These are phyloP conservation scores for Labeo catla DNA, from an alignment of 2,113 vertebrate genomes.

Conservation along the genomic window DNA sequence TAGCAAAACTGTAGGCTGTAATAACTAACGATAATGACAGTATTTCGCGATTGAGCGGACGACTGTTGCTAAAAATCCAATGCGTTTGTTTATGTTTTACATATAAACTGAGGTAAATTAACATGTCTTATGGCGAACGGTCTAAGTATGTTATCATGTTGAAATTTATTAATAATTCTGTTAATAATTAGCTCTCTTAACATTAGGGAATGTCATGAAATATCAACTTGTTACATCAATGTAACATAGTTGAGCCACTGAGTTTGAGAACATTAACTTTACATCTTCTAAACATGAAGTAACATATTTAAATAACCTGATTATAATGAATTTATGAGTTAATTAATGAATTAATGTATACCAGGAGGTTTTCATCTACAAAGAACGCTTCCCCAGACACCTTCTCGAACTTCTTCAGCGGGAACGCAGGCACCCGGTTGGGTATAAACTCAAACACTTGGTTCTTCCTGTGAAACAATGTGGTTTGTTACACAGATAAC, in stretches of 20 bases:
- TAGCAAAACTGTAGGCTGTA: too few relatives aligned
- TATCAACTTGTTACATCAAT: too few relatives aligned
- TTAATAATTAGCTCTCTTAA: too few relatives aligned
- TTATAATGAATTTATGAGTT: not conserved
- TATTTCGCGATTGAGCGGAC: too few relatives aligned
- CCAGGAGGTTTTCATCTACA: conserved; percentile 76
- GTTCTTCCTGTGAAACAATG: conserved; percentile 75
- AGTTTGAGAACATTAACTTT: not conserved
- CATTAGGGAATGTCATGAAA: too few relatives aligned
- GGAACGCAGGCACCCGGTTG: conserved; percentile 77
- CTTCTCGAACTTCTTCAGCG: conserved; percentile 76
- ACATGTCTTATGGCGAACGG: too few relatives aligned
- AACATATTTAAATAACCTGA: not conserved
- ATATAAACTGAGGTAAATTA: too few relatives aligned
- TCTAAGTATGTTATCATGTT: too few relatives aligned
- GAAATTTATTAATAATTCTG: too few relatives aligned
- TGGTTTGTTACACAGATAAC: not conserved
- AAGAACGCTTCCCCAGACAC: conserved; percentile 80
- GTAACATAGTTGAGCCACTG: not conserved
- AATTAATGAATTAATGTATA: conserved; percentile 58
- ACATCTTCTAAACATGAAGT: not conserved
- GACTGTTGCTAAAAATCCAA: too few relatives aligned
- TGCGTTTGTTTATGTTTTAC: too few relatives aligned
- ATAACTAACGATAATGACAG: too few relatives aligned
- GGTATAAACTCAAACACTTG: conserved; percentile 78